Conservation (phyloP, 2,797 vertebrate genomes). For the Xyrichtys novacula region DNA sequence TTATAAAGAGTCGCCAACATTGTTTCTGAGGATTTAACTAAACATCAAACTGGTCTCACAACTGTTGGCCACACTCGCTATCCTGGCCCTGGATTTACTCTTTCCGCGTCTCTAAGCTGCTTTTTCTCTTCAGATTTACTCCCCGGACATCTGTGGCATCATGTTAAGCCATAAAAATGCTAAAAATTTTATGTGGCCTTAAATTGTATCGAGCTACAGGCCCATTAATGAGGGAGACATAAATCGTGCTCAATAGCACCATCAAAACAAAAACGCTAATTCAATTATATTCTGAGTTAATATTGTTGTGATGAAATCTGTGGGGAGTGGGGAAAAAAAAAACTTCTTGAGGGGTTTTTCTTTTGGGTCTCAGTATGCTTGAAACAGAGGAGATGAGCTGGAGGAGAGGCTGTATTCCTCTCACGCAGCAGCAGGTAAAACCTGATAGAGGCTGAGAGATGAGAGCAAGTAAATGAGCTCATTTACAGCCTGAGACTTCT, state of each 20-base stretch:
- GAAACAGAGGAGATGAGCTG: conserved; percentile 9
- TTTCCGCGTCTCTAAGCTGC: too few species aligned
- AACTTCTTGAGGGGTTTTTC: background rate
- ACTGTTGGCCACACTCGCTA: too few species aligned
- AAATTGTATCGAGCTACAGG: background rate
- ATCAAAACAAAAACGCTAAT: background rate
- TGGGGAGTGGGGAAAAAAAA: conserved; percentile 1
- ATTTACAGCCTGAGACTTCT: conserved; percentile 63
- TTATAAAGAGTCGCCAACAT: too few species aligned
- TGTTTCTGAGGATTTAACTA: too few species aligned
- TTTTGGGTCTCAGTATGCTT: background rate
- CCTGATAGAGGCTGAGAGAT: conserved; percentile 58
- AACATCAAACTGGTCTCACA: too few species aligned
- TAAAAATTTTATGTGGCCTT: background rate
- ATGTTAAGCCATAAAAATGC: too few species aligned
- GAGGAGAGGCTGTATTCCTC: conserved; percentile 56
- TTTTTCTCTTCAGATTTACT: too few species aligned
- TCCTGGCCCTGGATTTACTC: too few species aligned
- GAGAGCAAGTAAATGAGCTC: conserved; percentile 75
- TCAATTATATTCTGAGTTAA: background rate
- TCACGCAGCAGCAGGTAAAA: conserved; percentile 59
- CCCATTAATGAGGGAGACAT: background rate
- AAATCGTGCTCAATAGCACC: too few species aligned
- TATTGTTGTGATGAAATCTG: conserved; percentile 16
- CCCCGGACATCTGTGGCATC: too few species aligned